Percentiles rank a stretch among this genome's conserved stretches.
phyloP scores from a whole-genome alignment of 2,113 vertebrate genomes.

The Pao palembangensis region DNA sequence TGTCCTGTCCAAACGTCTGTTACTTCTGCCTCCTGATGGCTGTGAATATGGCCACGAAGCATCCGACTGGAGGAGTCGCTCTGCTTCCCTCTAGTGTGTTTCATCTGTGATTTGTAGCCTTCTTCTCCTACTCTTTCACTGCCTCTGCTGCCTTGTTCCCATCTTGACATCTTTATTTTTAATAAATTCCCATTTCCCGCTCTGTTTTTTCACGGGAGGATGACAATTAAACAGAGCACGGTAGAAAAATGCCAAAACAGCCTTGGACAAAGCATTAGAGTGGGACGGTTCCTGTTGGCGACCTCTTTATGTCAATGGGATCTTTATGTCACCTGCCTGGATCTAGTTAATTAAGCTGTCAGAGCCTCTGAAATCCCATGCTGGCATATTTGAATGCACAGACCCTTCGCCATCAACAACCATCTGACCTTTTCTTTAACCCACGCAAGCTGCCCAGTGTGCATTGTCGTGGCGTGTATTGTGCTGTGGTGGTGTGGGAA shows the following conservation, averaged over 20 bases:
- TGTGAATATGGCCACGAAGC: no score
- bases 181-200: no score
- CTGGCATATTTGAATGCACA: constrained; percentile 14
- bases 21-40: no score
- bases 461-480: constrained; percentile 31
- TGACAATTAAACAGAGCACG: background rate
- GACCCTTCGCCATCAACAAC: background rate
- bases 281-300: constrained; percentile 31
- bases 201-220: no score
- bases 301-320: constrained; percentile 69
- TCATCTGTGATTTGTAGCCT: no score
- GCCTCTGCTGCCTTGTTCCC: no score
- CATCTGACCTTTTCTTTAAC: constrained; percentile 48
- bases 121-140: no score
- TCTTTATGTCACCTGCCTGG: constrained; percentile 59
- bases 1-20: no score
- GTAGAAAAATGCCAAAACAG: no score
- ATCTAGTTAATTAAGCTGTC: constrained; percentile 71
- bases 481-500: constrained; percentile 24
- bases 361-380: constrained; percentile 55
- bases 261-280: constrained; percentile 17
- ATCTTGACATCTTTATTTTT: no score
- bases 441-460: constrained; percentile 55
- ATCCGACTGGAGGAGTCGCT: no score
- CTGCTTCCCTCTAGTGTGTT: no score